Evolutionary conservation across 2,888 invertebrate genomes (phyloP).

Genomic region (Apantesis nais): DNA sequence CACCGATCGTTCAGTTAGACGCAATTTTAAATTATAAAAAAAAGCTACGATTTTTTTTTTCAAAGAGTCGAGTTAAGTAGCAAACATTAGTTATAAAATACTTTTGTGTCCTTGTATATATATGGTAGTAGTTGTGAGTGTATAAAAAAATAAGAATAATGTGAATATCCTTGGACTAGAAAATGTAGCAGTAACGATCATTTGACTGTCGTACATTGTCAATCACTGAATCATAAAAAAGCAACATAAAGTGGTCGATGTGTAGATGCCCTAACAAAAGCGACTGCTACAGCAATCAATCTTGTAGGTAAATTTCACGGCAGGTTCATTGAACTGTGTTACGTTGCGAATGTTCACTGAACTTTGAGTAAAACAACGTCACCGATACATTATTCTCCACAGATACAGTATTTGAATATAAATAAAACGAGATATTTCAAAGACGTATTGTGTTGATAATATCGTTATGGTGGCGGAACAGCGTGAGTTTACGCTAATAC

Average conservation of each 20-base stretch:
- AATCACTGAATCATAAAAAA: conserved; percentile 4
- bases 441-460: conserved; percentile 3
- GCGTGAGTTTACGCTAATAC: neutral
- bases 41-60: neutral
- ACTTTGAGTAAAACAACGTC: conserved; percentile 40
- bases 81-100: neutral
- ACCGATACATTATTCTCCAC: conserved; percentile 9
- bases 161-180: neutral
- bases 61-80: neutral
- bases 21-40: too few relatives aligned
- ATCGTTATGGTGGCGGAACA: neutral
- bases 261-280: conserved; percentile 19
- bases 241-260: conserved; percentile 1
- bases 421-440: conserved; percentile 9
- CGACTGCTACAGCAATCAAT: conserved; percentile 48
- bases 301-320: conserved; percentile 53
- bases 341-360: conserved; percentile 43
- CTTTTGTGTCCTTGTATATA: neutral
- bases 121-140: neutral
- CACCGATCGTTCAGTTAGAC: too few relatives aligned
- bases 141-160: neutral
- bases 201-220: neutral
- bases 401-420: conserved; percentile 10
- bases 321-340: conserved; percentile 50
- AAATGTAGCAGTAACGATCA: neutral